Evolutionary conservation across 1,140 invertebrate genomes (phyloP).

Genomic region (Cotesia glomerata): DNA sequence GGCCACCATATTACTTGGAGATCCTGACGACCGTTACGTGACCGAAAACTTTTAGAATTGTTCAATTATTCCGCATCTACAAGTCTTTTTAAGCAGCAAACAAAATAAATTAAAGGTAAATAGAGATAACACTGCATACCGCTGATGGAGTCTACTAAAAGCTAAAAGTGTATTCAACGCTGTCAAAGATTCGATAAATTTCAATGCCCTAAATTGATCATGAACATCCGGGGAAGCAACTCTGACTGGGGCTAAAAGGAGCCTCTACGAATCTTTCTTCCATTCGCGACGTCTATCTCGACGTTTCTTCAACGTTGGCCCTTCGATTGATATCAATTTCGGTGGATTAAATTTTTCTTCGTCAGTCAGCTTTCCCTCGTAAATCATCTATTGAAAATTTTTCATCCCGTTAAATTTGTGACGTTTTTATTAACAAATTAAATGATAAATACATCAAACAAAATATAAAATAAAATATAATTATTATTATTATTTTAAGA

Average conservation of each 20-base stretch:
- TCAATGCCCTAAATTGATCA: conserved; percentile 32
- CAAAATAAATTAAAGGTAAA: not conserved
- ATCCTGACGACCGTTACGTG: conserved; percentile 22
- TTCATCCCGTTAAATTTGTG: no score
- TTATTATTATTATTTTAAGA: not conserved
- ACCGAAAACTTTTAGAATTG: conserved; percentile 21
- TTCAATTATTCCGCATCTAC: conserved; percentile 35
- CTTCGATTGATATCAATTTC: conserved; percentile 3
- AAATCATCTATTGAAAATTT: not conserved
- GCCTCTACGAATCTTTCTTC: not conserved
- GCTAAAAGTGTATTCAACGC: not conserved
- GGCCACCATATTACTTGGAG: not conserved
- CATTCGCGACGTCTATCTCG: not conserved
- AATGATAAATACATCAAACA: not conserved
- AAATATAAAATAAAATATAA: not conserved
- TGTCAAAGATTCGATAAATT: conserved; percentile 32
- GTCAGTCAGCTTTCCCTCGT: not conserved
- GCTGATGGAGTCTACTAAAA: no score
- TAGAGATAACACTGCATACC: not conserved
- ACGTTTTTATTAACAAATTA: not conserved
- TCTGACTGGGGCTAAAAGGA: no score
- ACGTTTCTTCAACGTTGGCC: not conserved
- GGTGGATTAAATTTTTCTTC: not conserved
- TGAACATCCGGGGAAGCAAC: conserved; percentile 18
- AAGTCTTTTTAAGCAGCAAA: not conserved